These are phyloP conservation scores for Psilopogon haemacephalus DNA, from an alignment of 2,113 vertebrate species.

Conservation along the genomic window DNA sequence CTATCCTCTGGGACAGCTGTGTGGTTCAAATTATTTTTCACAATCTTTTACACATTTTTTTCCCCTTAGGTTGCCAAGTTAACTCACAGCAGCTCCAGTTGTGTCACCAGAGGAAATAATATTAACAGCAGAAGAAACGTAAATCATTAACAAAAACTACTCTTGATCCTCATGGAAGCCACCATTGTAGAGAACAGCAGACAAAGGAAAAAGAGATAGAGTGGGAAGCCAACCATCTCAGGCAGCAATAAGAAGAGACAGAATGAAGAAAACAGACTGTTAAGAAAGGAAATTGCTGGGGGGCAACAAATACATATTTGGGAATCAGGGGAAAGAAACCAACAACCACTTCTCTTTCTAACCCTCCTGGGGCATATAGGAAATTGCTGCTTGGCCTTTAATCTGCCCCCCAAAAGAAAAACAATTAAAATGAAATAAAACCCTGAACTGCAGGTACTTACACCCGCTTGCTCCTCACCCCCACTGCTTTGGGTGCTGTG, in stretches of 20 bases:
- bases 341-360: background rate
- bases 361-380: slow-evolving; percentile 45
- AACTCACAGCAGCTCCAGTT: background rate
- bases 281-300: slow-evolving; percentile 48
- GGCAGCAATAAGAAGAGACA: background rate
- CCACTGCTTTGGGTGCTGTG: background rate
- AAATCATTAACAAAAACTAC: slow-evolving; percentile 9
- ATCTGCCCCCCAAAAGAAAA: slow-evolving; percentile 50
- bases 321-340: slow-evolving; percentile 24
- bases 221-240: background rate
- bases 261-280: background rate
- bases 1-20: background rate
- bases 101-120: background rate
- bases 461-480: background rate
- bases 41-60: background rate
- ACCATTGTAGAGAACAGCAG: background rate
- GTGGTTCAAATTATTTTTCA: slow-evolving; percentile 10
- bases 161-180: background rate
- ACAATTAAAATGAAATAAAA: slow-evolving; percentile 66
- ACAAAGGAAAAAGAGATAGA: background rate
- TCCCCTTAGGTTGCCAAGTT: background rate
- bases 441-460: background rate
- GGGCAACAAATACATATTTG: background rate
- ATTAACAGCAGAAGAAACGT: slow-evolving; percentile 5
- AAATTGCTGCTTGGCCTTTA: slow-evolving; percentile 61